phyloP scores from a whole-genome alignment of 2,113 vertebrate species.

The Channa maculata region DNA sequence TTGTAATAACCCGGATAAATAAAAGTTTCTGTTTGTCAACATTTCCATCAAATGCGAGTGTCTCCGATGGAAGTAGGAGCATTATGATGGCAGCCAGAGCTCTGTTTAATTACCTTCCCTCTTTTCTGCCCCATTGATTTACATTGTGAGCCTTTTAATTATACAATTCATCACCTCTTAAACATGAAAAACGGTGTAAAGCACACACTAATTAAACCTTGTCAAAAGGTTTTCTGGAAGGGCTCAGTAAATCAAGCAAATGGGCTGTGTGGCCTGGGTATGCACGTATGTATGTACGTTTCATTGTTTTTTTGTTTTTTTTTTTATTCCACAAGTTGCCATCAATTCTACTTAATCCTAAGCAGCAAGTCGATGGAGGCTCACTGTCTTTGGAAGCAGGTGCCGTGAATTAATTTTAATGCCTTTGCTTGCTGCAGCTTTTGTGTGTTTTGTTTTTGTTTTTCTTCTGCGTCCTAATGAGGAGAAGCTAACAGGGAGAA shows the following conservation, averaged over 20 bases:
- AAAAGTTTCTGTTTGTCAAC: conserved; percentile 11
- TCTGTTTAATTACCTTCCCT: conserved; percentile 87
- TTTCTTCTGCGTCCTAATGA: conserved; percentile 48
- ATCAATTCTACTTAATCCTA: conserved; percentile 67
- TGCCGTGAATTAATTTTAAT: conserved; percentile 58
- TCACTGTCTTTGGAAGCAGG: conserved; percentile 50
- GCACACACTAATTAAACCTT: conserved; percentile 88
- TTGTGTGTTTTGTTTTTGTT: conserved; percentile 46
- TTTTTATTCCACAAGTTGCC: conserved; percentile 11
- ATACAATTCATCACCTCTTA: conserved; percentile 93
- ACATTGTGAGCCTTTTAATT: conserved; percentile 91
- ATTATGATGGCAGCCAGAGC: conserved; percentile 74
- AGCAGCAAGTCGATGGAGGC: conserved; percentile 17
- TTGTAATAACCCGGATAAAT: conserved; percentile 10
- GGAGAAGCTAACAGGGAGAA: conserved; percentile 38
- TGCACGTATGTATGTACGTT: conserved; percentile 32
- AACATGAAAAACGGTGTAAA: conserved; percentile 90
- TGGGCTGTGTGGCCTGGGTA: conserved; percentile 39
- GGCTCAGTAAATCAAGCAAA: conserved; percentile 86
- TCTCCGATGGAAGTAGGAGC: conserved; percentile 62
- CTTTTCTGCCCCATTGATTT: conserved; percentile 88
- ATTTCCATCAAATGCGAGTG: conserved; percentile 35
- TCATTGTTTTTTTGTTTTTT: background rate
- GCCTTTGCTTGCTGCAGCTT: conserved; percentile 2
- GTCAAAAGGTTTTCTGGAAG: conserved; percentile 80